Evolutionary conservation across 2,888 invertebrate genomes (phyloP), one percentile per base, ranked within the genome.

Genomic region (Tenthredo distinguenda): DNA sequence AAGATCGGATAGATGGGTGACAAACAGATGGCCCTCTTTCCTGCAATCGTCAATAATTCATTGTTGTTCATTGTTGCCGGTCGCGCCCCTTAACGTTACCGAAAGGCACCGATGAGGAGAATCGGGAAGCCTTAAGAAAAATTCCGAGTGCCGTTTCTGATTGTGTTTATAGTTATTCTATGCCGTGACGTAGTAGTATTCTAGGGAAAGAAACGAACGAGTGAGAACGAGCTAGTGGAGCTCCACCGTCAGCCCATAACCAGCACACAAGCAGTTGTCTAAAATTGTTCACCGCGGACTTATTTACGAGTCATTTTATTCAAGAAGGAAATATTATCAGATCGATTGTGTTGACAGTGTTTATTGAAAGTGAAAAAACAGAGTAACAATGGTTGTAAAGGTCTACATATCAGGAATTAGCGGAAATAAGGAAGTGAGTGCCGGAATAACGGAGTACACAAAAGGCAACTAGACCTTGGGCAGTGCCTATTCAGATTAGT

Each of bases 341-440:
- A 83, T 21, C 18, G 9, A 26, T 18, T 18, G 31, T 83, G 31
- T 83, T 50, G 68, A 71, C 50, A 83, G 83, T 71, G 47, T 65
- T 62, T 62, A 81, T 37, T 7, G 2, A 65, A 62, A 58, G 81
- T 83, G 83, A 65, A 83, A 68, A n/a, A 43, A 83, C 3, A 31
- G 31, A 65, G 71, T 68, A 89, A 93, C 91, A 94, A 98, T 98
- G 98, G 98, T 97, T 94, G 96, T 98, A 92, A 98, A 98, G 96
- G 96, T 98, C 89, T 98, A 97, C 94, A 95, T 98, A 93, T 98
- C 98, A 94, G 98, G 98, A 92, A 98, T 98, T 95, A 98, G 98
- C 92, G 98, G 98, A 92, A 98, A 98, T 94, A 98, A 98, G 95
- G 98, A 98, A 97, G 98, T 98, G 95, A 95, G 96, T 94, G 86